Conservation (phyloP, 2,888 invertebrate genomes). For the Sthenelais limicola region DNA sequence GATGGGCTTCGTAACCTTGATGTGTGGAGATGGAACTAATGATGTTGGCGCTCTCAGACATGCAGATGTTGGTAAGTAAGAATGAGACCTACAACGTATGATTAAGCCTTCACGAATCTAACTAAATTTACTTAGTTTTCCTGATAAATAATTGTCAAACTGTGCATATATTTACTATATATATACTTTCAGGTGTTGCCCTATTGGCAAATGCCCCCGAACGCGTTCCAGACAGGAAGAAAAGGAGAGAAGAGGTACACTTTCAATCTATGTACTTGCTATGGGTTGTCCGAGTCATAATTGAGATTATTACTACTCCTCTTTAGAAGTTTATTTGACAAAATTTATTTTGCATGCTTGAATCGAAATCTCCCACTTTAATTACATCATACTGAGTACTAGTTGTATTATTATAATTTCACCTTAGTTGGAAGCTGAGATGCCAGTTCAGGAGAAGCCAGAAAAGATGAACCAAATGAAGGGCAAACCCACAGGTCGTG, state of each 20-base stretch:
- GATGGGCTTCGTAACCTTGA: slow-evolving; percentile 90
- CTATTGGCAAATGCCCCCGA: slow-evolving; percentile 87
- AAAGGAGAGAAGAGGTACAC: slow-evolving; percentile 38
- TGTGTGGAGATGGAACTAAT: slow-evolving; percentile 99
- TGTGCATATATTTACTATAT: background rate
- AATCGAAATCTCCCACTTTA: too few relatives aligned
- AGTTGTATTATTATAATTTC: too few relatives aligned
- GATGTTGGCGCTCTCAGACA: slow-evolving; percentile 97
- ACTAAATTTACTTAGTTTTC: background rate
- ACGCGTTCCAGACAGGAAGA: slow-evolving; percentile 62
- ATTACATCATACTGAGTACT: too few relatives aligned
- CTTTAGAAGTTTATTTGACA: too few relatives aligned
- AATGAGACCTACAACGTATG: too few relatives aligned
- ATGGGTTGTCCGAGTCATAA: too few relatives aligned
- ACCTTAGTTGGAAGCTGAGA: too few relatives aligned
- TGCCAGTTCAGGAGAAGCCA: too few relatives aligned
- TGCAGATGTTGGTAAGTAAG: slow-evolving; percentile 82
- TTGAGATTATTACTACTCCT: too few relatives aligned
- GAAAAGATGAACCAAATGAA: too few relatives aligned
- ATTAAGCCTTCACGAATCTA: background rate
- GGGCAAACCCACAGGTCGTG: slow-evolving; percentile 40
- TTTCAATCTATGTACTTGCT: too few relatives aligned
- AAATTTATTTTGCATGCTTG: too few relatives aligned
- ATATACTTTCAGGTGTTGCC: slow-evolving; percentile 80
- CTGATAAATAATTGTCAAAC: background rate